Evolutionary conservation across 92 coral and sea anemone genomes (phyloP).

Genomic region (Hydrozoanthus gracilis): DNA sequence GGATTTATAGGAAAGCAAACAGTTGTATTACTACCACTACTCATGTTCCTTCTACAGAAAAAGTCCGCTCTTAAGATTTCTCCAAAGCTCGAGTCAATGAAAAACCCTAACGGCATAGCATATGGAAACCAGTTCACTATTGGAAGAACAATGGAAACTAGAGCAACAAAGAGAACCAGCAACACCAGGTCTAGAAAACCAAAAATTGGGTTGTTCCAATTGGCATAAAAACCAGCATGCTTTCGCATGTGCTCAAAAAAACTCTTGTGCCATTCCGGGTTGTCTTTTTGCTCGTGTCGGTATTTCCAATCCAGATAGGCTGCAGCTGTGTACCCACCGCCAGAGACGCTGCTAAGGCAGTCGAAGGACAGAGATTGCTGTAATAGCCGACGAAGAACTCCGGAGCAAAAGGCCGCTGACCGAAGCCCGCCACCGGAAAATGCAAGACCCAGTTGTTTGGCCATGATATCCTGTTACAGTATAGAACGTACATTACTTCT

Average conservation of each 20-base stretch:
- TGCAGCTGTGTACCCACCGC: conserved; percentile 89
- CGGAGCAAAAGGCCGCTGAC: conserved; percentile 58
- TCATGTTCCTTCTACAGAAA: conserved; percentile 46
- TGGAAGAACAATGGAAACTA: conserved; percentile 72
- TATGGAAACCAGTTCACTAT: conserved; percentile 57
- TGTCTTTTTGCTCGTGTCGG: conserved; percentile 76
- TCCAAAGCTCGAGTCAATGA: conserved; percentile 79
- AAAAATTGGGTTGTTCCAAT: conserved; percentile 74
- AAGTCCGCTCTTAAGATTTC: conserved; percentile 68
- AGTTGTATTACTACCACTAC: background rate
- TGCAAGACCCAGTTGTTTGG: conserved; percentile 39
- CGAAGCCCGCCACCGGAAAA: conserved; percentile 59
- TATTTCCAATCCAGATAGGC: conserved; percentile 93
- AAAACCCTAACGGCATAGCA: conserved; percentile 73
- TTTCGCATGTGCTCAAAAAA: conserved; percentile 80
- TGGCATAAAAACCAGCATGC: conserved; percentile 55
- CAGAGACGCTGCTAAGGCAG: conserved; percentile 86
- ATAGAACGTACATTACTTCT: background rate
- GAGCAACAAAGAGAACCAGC: conserved; percentile 42
- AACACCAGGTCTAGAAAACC: conserved; percentile 62
- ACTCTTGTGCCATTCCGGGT: conserved; percentile 82
- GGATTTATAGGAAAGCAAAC: background rate
- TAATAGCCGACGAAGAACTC: conserved; percentile 77
- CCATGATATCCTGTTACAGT: background rate
- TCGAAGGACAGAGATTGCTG: conserved; percentile 71